A percentile compares a stretch with the other conserved stretches of the same genome.
These are phyloP conservation scores for Psittacula derbiana DNA, from an alignment of 2,797 vertebrate genomes.

Conservation along the genomic window DNA sequence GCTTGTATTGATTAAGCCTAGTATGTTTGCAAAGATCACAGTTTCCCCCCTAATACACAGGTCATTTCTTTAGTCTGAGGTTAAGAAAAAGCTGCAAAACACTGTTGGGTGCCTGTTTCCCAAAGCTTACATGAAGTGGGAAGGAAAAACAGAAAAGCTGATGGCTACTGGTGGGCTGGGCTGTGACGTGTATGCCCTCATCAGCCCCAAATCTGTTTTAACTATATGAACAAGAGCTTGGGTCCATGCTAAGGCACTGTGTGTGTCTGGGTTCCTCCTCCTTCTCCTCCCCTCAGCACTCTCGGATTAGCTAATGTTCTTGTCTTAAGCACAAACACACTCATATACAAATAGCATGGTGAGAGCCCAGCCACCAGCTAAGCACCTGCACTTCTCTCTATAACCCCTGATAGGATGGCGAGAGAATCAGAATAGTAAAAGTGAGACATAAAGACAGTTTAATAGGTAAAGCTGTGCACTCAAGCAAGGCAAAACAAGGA, in stretches of 20 bases:
- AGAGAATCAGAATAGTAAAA: background rate
- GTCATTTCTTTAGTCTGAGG: background rate
- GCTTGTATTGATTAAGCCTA: background rate
- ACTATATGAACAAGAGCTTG: background rate
- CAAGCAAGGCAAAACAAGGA: background rate
- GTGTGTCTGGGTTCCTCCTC: background rate
- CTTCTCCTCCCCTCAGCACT: background rate
- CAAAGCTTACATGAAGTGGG: background rate
- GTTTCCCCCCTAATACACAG: background rate
- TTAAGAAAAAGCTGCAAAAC: background rate
- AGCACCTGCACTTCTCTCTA: background rate
- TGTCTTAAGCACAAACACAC: background rate
- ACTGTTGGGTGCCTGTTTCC: background rate
- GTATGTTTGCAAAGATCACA: background rate
- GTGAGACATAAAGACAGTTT: background rate
- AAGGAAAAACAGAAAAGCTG: background rate
- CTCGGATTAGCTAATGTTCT: background rate
- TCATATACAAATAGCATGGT: rapidly evolving
- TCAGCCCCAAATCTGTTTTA: background rate
- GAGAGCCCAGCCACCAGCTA: background rate
- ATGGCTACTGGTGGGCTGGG: background rate
- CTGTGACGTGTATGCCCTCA: background rate
- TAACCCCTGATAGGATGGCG: background rate
- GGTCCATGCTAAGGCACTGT: background rate
- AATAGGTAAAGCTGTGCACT: background rate